Base-by-base conservation (phyloP, 2,888 invertebrate genomes). In the Creontiades dilutus region DNA sequence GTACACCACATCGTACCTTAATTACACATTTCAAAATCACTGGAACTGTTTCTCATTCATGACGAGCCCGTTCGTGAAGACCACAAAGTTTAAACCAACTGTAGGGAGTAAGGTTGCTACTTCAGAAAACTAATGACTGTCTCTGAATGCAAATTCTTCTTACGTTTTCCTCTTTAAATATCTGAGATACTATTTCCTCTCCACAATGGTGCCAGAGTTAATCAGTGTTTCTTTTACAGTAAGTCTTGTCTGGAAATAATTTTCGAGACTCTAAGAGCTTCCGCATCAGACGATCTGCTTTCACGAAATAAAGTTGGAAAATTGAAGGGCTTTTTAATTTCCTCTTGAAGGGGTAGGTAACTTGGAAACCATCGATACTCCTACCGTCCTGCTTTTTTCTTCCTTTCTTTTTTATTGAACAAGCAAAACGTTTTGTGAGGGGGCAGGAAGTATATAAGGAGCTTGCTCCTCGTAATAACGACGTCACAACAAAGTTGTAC, bases 391-490 rank as follows among this genome's bases (percentile, higher is more conserved):
- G 68, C 19, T 68, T 23, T 68, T 23, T 23, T 19, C 12, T 5
- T 23, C 23, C 12, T 23, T 23, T 68, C 23, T 68, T 23, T 23
- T 68, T 23, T 68, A 9, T 23, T 19, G 4, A 68, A 68, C 23
- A 13, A 68, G 23, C 68, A 68, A 23, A 68, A 68, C 23, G 68
- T 16, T 57, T 57, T 57, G 23, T 23, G 68, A 68, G 68, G 23
- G 68, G 68, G 68, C 68, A 68, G 68, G 23, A 68, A 68, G 68
- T 23, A 68, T 23, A 68, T 68, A 68, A 68, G 68, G 12, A 68
- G 68, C 68, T 68, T 68, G 68, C 23, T 68, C 68, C 68, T 68
- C 68, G 68, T 23, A 68, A 23, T 68, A 23, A 68, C 68, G 68
- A 68, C 23, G 19, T 23, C 23, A 68, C 68, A 23, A 68, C 23